Percentiles rank a stretch among this genome's conserved stretches.
Conservation (phyloP, 2,797 vertebrate genomes). For the Coregonus sp. region DNA sequence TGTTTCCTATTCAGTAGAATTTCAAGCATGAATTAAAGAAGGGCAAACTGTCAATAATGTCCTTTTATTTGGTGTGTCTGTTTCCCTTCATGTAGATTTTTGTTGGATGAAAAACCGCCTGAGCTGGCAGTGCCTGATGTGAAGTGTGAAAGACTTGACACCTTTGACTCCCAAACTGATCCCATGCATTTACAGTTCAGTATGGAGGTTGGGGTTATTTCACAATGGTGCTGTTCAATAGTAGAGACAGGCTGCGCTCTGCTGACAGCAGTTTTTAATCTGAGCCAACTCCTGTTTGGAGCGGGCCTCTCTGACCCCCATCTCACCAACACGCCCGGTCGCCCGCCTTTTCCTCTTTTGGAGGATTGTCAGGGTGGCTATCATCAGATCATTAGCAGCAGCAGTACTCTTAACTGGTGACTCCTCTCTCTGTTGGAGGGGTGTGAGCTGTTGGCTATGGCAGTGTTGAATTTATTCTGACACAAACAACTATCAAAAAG, state of each 20-base stretch:
- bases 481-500: conserved; percentile 9
- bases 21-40: too few relatives aligned
- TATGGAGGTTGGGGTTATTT: conserved; percentile 60
- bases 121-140: too few relatives aligned
- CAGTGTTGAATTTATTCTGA: background rate
- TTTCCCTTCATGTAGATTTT: background rate
- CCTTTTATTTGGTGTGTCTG: background rate
- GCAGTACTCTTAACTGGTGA: conserved; percentile 49
- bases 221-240: conserved; percentile 55
- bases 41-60: background rate
- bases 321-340: conserved; percentile 35
- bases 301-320: conserved; percentile 45
- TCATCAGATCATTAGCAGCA: conserved; percentile 28
- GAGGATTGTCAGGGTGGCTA: conserved; percentile 29
- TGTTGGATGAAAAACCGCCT: background rate
- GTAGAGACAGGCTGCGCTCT: conserved; percentile 46
- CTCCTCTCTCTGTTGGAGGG: conserved; percentile 38
- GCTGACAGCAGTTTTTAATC: conserved; percentile 54
- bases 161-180: conserved; percentile 52
- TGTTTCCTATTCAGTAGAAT: background rate
- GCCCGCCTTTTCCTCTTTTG: conserved; percentile 51
- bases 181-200: conserved; percentile 50
- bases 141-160: conserved; percentile 43
- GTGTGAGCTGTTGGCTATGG: conserved; percentile 3
- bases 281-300: conserved; percentile 63